Percentiles rank a stretch among this genome's conserved stretches.
phyloP scores from a whole-genome alignment of 1,140 invertebrate genomes.

The Papilio xuthus region DNA sequence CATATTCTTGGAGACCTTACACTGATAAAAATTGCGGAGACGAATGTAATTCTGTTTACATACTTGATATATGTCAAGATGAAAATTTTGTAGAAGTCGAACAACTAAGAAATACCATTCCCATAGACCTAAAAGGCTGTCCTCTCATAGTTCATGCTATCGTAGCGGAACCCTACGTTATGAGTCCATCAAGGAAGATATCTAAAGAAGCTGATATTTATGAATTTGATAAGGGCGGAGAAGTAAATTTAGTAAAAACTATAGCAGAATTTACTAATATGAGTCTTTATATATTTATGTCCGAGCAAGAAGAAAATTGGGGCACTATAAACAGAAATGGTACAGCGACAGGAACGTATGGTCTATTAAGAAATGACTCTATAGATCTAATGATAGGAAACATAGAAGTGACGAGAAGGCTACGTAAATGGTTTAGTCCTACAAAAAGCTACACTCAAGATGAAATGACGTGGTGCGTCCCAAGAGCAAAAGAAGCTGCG shows the following conservation, averaged over 20 bases:
- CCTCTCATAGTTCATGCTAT: conserved; percentile 74
- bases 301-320: conserved; percentile 72
- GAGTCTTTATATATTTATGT: conserved; percentile 70
- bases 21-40: conserved; percentile 74
- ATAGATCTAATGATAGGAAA: conserved; percentile 76
- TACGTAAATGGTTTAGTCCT: conserved; percentile 75
- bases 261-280: conserved; percentile 77
- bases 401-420: conserved; percentile 74
- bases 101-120: conserved; percentile 65
- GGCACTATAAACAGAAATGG: conserved; percentile 67
- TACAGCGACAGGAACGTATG: conserved; percentile 66
- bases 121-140: conserved; percentile 72
- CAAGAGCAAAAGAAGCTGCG: conserved; percentile 65
- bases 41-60: conserved; percentile 69
- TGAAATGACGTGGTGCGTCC: conserved; percentile 79
- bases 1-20: conserved; percentile 78
- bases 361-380: conserved; percentile 62
- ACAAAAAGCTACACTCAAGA: conserved; percentile 78
- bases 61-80: conserved; percentile 75
- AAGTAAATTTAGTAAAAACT: conserved; percentile 77
- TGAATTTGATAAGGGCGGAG: conserved; percentile 74
- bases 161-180: conserved; percentile 77
- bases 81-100: conserved; percentile 63
- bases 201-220: conserved; percentile 67
- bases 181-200: conserved; percentile 67